Evolutionary conservation across 2,888 invertebrate genomes (phyloP).

Genomic region (Ornithoptera alexandrae): DNA sequence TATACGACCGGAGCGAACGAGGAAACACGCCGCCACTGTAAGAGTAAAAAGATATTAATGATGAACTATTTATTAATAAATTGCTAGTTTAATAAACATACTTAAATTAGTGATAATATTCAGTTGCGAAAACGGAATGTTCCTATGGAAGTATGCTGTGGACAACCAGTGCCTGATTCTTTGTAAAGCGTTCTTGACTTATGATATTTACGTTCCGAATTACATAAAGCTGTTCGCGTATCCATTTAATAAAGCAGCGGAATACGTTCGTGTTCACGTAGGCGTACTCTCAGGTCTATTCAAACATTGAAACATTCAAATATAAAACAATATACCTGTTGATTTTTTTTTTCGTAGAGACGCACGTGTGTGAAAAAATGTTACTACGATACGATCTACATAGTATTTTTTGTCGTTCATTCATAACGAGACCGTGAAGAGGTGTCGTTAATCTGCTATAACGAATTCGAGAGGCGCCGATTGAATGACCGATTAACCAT

Average conservation of each 20-base stretch:
- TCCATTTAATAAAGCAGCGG: conserved; percentile 10
- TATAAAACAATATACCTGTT: conserved; percentile 17
- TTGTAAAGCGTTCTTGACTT: conserved; percentile 30
- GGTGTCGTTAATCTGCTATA: conserved; percentile 57
- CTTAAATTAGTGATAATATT: neutral
- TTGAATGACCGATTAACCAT: conserved; percentile 71
- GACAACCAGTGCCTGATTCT: conserved; percentile 17
- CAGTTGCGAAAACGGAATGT: conserved; percentile 11
- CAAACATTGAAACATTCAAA: conserved; percentile 11
- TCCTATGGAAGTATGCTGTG: conserved; percentile 14
- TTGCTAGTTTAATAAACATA: neutral
- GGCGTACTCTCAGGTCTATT: conserved; percentile 1
- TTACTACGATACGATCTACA: conserved; percentile 54
- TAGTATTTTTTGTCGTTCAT: conserved; percentile 63
- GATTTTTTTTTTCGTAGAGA: conserved; percentile 34
- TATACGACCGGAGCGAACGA: conserved; percentile 47
- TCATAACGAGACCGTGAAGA: conserved; percentile 64
- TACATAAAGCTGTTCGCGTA: conserved; percentile 21
- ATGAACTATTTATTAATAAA: neutral
- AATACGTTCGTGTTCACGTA: conserved; percentile 10
- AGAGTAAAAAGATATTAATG: conserved; percentile 15
- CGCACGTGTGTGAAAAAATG: conserved; percentile 43
- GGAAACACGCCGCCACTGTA: conserved; percentile 32
- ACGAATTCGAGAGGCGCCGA: conserved; percentile 50
- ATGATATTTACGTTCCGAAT: conserved; percentile 29